phyloP scores from a whole-genome alignment of 2,888 invertebrate genomes.

The Acanthosoma haemorrhoidale region DNA sequence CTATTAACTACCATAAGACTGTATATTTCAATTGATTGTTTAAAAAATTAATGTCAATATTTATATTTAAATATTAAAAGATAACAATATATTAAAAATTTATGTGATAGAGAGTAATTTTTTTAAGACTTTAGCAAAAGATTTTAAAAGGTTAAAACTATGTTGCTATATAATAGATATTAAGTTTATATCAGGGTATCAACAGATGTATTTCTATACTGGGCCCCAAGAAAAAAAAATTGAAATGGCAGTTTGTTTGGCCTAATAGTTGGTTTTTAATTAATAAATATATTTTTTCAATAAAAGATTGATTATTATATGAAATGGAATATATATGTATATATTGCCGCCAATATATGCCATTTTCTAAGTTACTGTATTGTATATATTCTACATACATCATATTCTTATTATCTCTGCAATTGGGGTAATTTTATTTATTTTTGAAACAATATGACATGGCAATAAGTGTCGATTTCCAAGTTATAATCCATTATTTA shows the following conservation, averaged over 20 bases:
- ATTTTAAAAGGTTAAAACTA: slow-evolving; percentile 3
- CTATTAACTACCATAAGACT: slow-evolving; percentile 28
- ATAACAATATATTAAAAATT: slow-evolving; percentile 20
- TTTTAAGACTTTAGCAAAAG: slow-evolving; percentile 25
- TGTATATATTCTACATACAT: not conserved
- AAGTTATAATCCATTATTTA: not conserved
- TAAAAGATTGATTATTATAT: slow-evolving; percentile 6
- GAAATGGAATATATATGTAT: slow-evolving; percentile 7
- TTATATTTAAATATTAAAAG: slow-evolving; percentile 11
- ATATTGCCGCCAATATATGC: slow-evolving; percentile 17
- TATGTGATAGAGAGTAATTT: slow-evolving; percentile 29
- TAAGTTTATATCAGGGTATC: slow-evolving; percentile 15
- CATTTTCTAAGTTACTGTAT: slow-evolving; percentile 4
- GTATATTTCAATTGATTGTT: slow-evolving; percentile 25
- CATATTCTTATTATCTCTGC: slow-evolving; percentile 31
- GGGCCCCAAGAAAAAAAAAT: not conserved
- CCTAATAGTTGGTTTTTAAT: slow-evolving; percentile 27
- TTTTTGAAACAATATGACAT: slow-evolving; percentile 18
- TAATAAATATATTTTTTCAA: slow-evolving; percentile 21
- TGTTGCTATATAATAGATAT: slow-evolving; percentile 18
- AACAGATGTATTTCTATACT: not conserved
- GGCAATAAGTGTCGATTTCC: slow-evolving; percentile 12
- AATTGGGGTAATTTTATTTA: slow-evolving; percentile 26
- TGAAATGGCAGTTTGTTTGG: slow-evolving; percentile 27
- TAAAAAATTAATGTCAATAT: slow-evolving; percentile 22